Conservation (phyloP, 2,888 invertebrate genomes). For the Drosophila melanosoma region DNA sequence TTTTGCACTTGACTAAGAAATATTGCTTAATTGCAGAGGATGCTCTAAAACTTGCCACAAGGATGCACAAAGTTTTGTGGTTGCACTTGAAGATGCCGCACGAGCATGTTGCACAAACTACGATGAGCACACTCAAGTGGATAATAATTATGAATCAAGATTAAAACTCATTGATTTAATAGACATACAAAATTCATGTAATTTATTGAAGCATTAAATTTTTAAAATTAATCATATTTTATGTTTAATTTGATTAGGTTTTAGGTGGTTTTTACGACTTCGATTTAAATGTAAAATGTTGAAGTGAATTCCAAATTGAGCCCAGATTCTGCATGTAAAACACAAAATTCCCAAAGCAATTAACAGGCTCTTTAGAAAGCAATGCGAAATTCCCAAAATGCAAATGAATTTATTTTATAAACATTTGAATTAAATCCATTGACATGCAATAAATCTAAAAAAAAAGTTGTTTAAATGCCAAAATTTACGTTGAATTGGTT, state of each 20-base stretch:
- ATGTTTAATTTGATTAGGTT: background rate
- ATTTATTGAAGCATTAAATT: background rate
- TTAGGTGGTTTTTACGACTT: background rate
- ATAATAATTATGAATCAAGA: background rate
- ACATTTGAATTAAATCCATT: conserved; percentile 4
- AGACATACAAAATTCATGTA: background rate
- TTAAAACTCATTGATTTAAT: background rate
- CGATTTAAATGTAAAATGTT: background rate
- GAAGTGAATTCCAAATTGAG: background rate
- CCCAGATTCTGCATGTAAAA: background rate
- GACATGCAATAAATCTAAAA: background rate
- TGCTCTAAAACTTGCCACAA: conserved; percentile 52
- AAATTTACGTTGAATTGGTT: conserved; percentile 40
- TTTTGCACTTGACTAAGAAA: conserved; percentile 59
- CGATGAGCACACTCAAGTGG: conserved; percentile 21
- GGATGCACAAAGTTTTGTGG: conserved; percentile 45
- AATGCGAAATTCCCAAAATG: background rate
- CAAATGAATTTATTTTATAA: background rate
- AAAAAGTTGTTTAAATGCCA: background rate
- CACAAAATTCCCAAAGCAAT: background rate
- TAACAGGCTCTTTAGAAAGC: background rate
- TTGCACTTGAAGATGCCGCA: conserved; percentile 24
- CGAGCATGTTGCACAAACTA: conserved; percentile 27
- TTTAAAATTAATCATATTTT: background rate
- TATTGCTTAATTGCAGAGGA: conserved; percentile 68